Evolutionary conservation across 2,113 vertebrate species (phyloP).

Genomic region (Catharus minimus): DNA sequence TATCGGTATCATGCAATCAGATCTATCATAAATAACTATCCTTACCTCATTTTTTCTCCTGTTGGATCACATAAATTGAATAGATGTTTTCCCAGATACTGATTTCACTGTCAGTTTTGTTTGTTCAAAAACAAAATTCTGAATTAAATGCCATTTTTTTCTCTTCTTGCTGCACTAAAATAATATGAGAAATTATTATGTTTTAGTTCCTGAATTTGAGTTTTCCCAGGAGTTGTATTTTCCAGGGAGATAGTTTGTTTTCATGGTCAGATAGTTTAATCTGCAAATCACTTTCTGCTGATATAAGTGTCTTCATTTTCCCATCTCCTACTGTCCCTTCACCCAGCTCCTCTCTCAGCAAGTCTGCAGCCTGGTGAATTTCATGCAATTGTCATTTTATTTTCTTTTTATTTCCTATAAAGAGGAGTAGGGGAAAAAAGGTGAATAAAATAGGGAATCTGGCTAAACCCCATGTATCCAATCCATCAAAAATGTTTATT

Average conservation of each 20-base stretch:
- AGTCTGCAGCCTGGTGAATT: not conserved
- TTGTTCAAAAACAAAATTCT: not conserved
- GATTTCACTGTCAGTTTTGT: not conserved
- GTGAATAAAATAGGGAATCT: not conserved
- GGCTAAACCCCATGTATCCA: not conserved
- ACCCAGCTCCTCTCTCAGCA: not conserved
- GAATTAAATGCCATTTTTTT: not conserved
- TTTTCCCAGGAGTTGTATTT: not conserved
- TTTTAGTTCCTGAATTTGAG: not conserved
- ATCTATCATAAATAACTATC: not conserved
- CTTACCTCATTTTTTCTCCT: not conserved
- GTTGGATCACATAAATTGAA: not conserved
- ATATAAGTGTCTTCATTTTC: not conserved
- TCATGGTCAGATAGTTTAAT: not conserved
- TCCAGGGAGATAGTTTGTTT: not conserved
- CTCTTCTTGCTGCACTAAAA: not conserved
- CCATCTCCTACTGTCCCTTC: not conserved
- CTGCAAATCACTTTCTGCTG: not conserved
- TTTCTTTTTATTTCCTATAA: not conserved
- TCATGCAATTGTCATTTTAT: not conserved
- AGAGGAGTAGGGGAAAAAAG: not conserved
- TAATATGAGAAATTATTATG: not conserved
- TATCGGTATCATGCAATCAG: not conserved
- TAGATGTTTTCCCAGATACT: not conserved
- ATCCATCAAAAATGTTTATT: not conserved